These are phyloP conservation scores for Willisornis vidua DNA, from an alignment of 2,113 vertebrate genomes.

Conservation along the genomic window DNA sequence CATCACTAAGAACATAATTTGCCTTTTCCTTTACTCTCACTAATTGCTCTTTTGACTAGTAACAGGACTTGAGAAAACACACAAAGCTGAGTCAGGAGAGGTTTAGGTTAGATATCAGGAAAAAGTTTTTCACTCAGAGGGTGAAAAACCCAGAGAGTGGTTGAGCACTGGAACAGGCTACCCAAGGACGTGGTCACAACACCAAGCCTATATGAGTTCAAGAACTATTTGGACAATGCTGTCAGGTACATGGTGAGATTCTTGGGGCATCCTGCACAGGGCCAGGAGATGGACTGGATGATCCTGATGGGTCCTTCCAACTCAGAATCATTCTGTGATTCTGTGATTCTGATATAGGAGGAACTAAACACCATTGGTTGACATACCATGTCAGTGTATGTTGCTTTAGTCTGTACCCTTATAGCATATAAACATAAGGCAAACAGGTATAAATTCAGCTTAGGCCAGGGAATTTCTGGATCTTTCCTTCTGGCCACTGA, in stretches of 20 bases:
- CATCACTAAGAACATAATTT: not conserved
- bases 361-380: not conserved
- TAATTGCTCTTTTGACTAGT: not conserved
- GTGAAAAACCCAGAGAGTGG: accelerated
- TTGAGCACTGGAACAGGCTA: not conserved
- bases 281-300: not conserved
- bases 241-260: not conserved
- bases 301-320: not conserved
- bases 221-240: not conserved
- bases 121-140: not conserved
- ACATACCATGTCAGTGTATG: not conserved
- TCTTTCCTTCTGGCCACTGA: not conserved
- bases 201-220: not conserved
- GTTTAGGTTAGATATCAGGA: not conserved
- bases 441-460: not conserved
- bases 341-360: not conserved
- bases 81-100: not conserved
- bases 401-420: not conserved
- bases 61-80: not conserved
- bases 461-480: not conserved
- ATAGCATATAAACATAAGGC: not conserved
- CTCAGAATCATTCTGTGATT: not conserved
- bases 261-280: not conserved
- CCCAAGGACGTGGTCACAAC: not conserved
- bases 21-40: not conserved